These are phyloP conservation scores for Chamaedrilus cognettii DNA, from an alignment of 2,888 invertebrate species.

Conservation along the genomic window DNA sequence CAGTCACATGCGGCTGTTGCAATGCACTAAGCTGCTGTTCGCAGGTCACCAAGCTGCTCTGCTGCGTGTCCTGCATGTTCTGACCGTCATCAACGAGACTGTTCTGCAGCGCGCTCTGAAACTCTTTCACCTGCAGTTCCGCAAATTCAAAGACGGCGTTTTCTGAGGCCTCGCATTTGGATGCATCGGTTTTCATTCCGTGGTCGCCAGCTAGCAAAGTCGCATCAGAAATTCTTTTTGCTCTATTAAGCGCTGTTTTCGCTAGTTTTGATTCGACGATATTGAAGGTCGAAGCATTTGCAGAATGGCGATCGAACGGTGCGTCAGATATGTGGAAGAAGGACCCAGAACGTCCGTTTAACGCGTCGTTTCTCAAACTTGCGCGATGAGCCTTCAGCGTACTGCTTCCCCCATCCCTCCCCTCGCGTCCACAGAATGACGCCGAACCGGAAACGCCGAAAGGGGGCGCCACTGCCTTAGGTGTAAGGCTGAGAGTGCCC, in stretches of 20 bases:
- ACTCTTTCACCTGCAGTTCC: background rate
- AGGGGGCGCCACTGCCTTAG: slow-evolving; percentile 1
- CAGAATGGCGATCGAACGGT: too few relatives aligned
- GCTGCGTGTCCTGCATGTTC: background rate
- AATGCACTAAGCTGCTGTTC: too few relatives aligned
- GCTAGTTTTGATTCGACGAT: background rate
- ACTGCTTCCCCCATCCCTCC: background rate
- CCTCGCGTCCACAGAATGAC: background rate
- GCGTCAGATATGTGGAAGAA: background rate
- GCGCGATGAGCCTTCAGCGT: too few relatives aligned
- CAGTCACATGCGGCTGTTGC: too few relatives aligned
- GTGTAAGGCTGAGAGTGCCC: background rate
- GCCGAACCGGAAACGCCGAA: background rate
- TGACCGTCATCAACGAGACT: background rate
- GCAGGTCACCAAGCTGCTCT: too few relatives aligned
- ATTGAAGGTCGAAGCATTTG: too few relatives aligned
- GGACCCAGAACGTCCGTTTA: background rate
- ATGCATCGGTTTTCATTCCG: background rate
- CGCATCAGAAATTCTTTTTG: background rate
- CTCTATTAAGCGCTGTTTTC: background rate
- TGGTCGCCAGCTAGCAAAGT: background rate
- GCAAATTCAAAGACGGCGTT: background rate
- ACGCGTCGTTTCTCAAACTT: too few relatives aligned
- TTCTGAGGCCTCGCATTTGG: background rate
- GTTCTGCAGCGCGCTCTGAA: background rate